phyloP scores from a whole-genome alignment of 35 echinoderm and acorn worm genomes.

The Ophioderma brevispina region DNA sequence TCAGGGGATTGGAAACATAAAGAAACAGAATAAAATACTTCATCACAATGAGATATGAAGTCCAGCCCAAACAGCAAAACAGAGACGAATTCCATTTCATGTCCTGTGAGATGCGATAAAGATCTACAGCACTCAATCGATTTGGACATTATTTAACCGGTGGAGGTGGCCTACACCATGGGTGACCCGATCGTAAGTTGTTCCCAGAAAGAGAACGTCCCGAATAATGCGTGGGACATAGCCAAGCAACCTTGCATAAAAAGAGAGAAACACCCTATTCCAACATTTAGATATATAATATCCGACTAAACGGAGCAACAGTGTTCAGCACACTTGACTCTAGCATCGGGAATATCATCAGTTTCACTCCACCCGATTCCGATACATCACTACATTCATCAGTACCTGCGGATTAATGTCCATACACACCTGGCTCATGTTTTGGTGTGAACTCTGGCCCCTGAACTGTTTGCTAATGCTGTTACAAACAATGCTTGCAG shows the following conservation, averaged over 20 bases:
- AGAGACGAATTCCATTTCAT: slow-evolving; percentile 66
- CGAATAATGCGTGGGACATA: slow-evolving; percentile 73
- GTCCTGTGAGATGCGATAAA: slow-evolving; percentile 49
- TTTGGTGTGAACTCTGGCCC: slow-evolving; percentile 73
- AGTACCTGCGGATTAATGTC: slow-evolving; percentile 42
- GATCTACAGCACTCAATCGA: slow-evolving; percentile 40
- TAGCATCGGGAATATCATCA: slow-evolving; percentile 60
- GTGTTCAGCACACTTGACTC: slow-evolving; percentile 67
- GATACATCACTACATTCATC: slow-evolving; percentile 67
- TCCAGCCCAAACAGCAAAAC: slow-evolving; percentile 47
- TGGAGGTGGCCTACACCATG: slow-evolving; percentile 61
- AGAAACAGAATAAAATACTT: slow-evolving; percentile 27
- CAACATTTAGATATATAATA: slow-evolving; percentile 56
- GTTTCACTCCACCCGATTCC: slow-evolving; percentile 32
- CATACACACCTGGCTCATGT: slow-evolving; percentile 69
- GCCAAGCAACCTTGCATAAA: slow-evolving; percentile 53
- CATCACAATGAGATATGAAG: slow-evolving; percentile 35
- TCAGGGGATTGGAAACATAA: slow-evolving; percentile 44
- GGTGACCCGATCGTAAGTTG: slow-evolving; percentile 66
- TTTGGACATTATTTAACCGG: slow-evolving; percentile 45
- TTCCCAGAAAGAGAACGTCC: slow-evolving; percentile 4
- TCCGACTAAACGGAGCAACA: slow-evolving; percentile 36
- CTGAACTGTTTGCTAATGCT: slow-evolving; percentile 67
- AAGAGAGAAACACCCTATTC: slow-evolving; percentile 49
- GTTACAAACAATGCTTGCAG: slow-evolving; percentile 49